A percentile compares a stretch with the other conserved stretches of the same genome.
These are phyloP conservation scores for Pyrochroa serraticornis DNA, from an alignment of 2,888 invertebrate genomes.

Conservation along the genomic window DNA sequence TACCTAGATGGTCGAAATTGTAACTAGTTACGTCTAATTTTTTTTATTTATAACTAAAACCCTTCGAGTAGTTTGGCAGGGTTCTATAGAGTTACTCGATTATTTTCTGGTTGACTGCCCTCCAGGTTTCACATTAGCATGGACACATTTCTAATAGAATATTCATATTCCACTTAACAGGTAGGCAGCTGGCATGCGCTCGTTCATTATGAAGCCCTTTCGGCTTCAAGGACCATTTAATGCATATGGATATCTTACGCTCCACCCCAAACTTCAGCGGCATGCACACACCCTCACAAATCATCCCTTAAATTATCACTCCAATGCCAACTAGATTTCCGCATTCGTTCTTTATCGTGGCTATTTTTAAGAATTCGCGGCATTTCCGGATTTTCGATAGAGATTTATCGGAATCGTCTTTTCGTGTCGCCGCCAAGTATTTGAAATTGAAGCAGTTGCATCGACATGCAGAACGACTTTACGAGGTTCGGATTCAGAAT, in stretches of 20 bases:
- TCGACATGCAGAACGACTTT: slow-evolving; percentile 11
- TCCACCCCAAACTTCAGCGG: slow-evolving; percentile 18
- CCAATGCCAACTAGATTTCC: not conserved
- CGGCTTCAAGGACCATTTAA: slow-evolving; percentile 27
- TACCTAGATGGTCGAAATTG: too few relatives aligned
- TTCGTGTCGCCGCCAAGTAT: slow-evolving; percentile 16
- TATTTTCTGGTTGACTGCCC: too few relatives aligned
- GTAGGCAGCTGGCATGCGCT: slow-evolving; percentile 22
- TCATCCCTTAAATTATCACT: slow-evolving; percentile 17
- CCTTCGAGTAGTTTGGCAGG: too few relatives aligned
- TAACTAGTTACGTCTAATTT: too few relatives aligned
- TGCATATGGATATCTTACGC: slow-evolving; percentile 28
- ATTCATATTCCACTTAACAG: slow-evolving; percentile 29
- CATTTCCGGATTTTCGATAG: slow-evolving; percentile 7
- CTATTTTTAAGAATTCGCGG: too few relatives aligned
- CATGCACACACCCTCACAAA: slow-evolving; percentile 14
- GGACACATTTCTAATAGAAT: slow-evolving; percentile 28
- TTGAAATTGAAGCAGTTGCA: slow-evolving; percentile 19
- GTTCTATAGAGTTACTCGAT: too few relatives aligned
- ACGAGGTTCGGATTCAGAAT: slow-evolving; percentile 7
- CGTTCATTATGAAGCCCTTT: slow-evolving; percentile 26
- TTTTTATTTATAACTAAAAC: too few relatives aligned
- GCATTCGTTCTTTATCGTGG: not conserved
- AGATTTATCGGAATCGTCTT: slow-evolving; percentile 15
- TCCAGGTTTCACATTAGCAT: slow-evolving; percentile 11